Conservation (phyloP, 92 coral and sea anemone species). For the Phenganax marumi region DNA sequence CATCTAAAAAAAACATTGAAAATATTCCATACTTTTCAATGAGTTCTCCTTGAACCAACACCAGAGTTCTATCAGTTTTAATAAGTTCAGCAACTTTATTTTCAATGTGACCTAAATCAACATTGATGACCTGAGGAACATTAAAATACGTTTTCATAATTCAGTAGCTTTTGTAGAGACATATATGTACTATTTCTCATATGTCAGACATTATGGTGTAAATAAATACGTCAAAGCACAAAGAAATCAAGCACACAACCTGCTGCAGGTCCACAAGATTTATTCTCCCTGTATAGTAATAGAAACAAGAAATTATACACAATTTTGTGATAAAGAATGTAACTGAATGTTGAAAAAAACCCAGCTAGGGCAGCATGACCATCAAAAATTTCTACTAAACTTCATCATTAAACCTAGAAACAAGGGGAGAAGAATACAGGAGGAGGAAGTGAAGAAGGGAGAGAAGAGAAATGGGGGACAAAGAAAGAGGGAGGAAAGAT, state of each 20-base stretch:
- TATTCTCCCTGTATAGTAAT: slow-evolving; percentile 68
- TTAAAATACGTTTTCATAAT: neutral
- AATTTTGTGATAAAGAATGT: too few relatives aligned
- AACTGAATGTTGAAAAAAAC: too few relatives aligned
- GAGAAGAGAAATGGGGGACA: too few relatives aligned
- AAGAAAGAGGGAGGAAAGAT: too few relatives aligned
- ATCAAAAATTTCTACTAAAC: too few relatives aligned
- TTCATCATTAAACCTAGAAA: too few relatives aligned
- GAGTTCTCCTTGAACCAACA: slow-evolving; percentile 87
- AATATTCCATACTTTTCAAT: slow-evolving; percentile 71
- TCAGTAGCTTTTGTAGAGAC: neutral
- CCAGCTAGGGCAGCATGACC: too few relatives aligned
- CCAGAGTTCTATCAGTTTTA: slow-evolving; percentile 70
- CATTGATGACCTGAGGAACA: slow-evolving; percentile 69
- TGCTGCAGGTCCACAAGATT: slow-evolving; percentile 95
- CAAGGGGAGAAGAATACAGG: too few relatives aligned
- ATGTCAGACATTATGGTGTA: slow-evolving; percentile 52
- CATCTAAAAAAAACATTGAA: neutral
- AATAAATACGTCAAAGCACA: neutral
- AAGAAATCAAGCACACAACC: slow-evolving; percentile 45
- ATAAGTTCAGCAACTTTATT: slow-evolving; percentile 81
- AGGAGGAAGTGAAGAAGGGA: too few relatives aligned
- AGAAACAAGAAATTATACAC: neutral
- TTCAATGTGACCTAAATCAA: slow-evolving; percentile 88
- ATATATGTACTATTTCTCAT: neutral